phyloP scores from a whole-genome alignment of 2,797 vertebrate genomes.

The Poeciliopsis gracilis region DNA sequence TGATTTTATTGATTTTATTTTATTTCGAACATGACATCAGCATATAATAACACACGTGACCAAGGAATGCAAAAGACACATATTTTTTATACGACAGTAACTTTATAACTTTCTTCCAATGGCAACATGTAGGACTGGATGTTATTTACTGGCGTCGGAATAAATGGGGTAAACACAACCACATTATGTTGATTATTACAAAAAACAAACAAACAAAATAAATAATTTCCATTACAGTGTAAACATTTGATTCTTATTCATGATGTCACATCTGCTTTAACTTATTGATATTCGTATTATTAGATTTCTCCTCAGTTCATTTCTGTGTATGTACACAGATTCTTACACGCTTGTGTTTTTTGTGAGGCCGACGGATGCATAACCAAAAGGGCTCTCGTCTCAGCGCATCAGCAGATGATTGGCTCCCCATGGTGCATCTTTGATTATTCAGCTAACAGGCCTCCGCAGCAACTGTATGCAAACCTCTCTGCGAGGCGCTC shows the following conservation, averaged over 20 bases:
- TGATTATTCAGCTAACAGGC: slow-evolving; percentile 71
- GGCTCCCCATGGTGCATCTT: slow-evolving; percentile 68
- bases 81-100: no score
- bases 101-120: background rate
- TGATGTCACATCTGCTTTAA: background rate
- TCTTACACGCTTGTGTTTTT: background rate
- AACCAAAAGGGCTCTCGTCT: slow-evolving; percentile 34
- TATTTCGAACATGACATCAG: no score
- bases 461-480: slow-evolving; percentile 48
- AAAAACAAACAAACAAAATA: background rate
- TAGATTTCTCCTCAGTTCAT: background rate
- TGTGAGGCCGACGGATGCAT: slow-evolving; percentile 15
- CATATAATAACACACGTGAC: no score
- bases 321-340: background rate
- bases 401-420: slow-evolving; percentile 69
- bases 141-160: background rate
- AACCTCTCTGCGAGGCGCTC: slow-evolving; percentile 42
- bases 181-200: background rate
- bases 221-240: background rate
- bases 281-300: background rate
- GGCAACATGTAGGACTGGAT: background rate
- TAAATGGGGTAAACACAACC: background rate
- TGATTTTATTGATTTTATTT: background rate
- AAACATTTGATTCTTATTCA: background rate
- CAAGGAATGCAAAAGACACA: no score